phyloP scores from a whole-genome alignment of 2,797 vertebrate species.

The Meda fulgida region DNA sequence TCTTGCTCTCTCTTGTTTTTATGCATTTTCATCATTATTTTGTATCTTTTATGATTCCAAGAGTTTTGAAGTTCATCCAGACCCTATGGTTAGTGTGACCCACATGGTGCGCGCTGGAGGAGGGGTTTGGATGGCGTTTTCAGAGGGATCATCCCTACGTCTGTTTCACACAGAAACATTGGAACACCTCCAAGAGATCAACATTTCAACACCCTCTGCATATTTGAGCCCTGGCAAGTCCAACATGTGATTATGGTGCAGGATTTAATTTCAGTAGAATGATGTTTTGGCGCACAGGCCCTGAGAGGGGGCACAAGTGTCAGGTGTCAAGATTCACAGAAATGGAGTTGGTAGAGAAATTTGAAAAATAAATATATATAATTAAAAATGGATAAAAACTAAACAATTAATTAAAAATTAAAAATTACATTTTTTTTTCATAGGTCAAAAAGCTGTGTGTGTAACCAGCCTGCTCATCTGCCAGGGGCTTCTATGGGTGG shows the following conservation, averaged over 20 bases:
- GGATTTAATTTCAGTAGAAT: not conserved
- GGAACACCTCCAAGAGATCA: slow-evolving; percentile 90
- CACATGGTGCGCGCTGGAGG: slow-evolving; percentile 88
- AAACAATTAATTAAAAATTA: not conserved
- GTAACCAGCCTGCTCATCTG: slow-evolving; percentile 89
- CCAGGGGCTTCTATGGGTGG: slow-evolving; percentile 91
- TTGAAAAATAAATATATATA: not conserved
- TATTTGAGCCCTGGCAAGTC: slow-evolving; percentile 83
- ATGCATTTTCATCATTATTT: slow-evolving; percentile 20
- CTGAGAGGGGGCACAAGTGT: not conserved
- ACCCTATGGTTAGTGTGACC: slow-evolving; percentile 76
- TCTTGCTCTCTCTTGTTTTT: slow-evolving; percentile 3
- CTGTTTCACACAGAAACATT: slow-evolving; percentile 91
- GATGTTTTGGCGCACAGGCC: slow-evolving; percentile 9
- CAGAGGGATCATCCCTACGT: slow-evolving; percentile 84
- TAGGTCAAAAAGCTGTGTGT: slow-evolving; percentile 81
- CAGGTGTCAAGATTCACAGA: slow-evolving; percentile 14
- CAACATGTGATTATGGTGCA: not conserved
- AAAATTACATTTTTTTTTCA: not conserved
- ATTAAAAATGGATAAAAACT: not conserved
- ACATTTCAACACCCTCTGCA: slow-evolving; percentile 83
- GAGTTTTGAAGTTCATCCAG: slow-evolving; percentile 86
- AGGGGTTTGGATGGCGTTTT: slow-evolving; percentile 93
- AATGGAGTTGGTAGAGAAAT: not conserved
- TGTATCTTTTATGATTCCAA: slow-evolving; percentile 58